Evolutionary conservation across 2,797 vertebrate genomes (phyloP), one percentile per base, ranked within the genome.

Genomic region (Rhinogobio ventralis): DNA sequence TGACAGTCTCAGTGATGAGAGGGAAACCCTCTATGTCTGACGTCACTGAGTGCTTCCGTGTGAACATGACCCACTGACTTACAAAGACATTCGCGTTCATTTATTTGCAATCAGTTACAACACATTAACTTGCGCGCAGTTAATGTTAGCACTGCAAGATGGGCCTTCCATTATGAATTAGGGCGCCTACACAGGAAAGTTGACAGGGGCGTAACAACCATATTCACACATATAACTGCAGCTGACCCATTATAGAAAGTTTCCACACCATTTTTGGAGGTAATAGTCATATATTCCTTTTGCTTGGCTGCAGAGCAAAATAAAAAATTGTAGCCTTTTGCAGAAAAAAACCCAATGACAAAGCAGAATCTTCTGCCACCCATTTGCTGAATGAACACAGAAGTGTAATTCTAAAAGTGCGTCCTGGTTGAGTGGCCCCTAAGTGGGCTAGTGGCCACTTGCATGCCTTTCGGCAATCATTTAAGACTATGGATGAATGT

Each of bases 51-150:
- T 42, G n/a, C 45, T 83, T 30, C 20, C 13, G 13, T 60, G 55
- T 13, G 14, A 77, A 42, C 20, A 15, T 68, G 69, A 82, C 69
- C 81, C 19, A 57, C 68, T 82, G 80, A 62, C 80, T 83, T 53
- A 77, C 62, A 77, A 7, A n/a, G 64, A 33, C 0, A 5, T 75
- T 33, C 28, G 4, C 3, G 11, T 76, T 76, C 19, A 73, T 82
- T 81, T 33, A 73, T 66, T 86, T 84, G 14, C 66, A 73, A 46
- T 83, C 71, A 67, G 33, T 72, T 81, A 78, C 30, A 28, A 77
- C 25, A 80, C 64, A 78, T 84, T 84, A 60, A 78, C 66, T 78
- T 71, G 39, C 25, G 51, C 3, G 7, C 20, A 5, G 81, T 33
- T 74, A 74, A 23, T 14, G 20, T 69, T 62, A 36, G 25, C 20